phyloP scores from a whole-genome alignment of 1,140 invertebrate species.

The Platyscapa corneri region DNA sequence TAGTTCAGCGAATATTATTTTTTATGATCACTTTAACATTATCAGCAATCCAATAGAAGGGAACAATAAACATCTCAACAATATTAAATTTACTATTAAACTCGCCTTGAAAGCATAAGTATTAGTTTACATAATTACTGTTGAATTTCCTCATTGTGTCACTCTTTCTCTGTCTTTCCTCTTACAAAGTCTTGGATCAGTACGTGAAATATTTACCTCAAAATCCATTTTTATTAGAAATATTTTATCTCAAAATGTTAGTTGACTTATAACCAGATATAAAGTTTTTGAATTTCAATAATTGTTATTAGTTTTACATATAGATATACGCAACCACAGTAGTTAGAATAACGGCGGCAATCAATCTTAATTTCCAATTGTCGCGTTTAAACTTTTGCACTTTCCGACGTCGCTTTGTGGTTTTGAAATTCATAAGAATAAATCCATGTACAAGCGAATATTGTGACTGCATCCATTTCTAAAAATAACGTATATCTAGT shows the following conservation, averaged over 20 bases:
- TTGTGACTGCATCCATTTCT: neutral
- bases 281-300: conserved; percentile 37
- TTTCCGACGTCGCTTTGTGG: neutral
- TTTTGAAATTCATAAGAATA: conserved; percentile 19
- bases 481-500: conserved; percentile 6
- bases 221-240: conserved; percentile 39
- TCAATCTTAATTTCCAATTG: neutral
- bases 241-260: conserved; percentile 44
- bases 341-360: neutral
- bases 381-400: neutral
- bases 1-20: conserved; percentile 6
- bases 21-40: conserved; percentile 2
- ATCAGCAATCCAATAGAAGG: neutral
- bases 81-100: conserved; percentile 35
- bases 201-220: conserved; percentile 33
- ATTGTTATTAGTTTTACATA: conserved; percentile 13
- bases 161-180: too few species aligned
- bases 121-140: neutral
- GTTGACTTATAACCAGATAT: neutral
- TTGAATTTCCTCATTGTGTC: conserved; percentile 21
- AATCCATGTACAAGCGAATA: neutral
- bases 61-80: conserved; percentile 9
- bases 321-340: neutral
- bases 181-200: too few species aligned
- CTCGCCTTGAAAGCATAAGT: conserved; percentile 15